Conservation (phyloP, 53 echinoderm and acorn worm genomes). For the Apostichopus leukothele region DNA sequence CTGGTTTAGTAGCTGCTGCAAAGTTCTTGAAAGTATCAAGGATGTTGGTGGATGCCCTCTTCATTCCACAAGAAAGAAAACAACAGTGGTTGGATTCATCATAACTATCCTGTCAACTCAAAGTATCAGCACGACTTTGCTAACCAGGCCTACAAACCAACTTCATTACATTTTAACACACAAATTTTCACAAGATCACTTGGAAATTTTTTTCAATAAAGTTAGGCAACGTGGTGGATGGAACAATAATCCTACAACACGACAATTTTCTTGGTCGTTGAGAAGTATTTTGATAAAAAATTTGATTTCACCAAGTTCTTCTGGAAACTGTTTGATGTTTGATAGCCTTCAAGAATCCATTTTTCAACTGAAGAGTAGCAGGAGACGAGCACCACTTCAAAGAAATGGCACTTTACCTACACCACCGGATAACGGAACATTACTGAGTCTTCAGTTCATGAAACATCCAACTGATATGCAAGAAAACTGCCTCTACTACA, state of each 20-base stretch:
- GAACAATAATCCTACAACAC: neutral
- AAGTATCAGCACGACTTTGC: too few relatives aligned
- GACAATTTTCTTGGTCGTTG: neutral
- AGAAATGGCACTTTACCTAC: neutral
- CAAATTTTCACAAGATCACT: neutral
- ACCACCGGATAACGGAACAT: neutral
- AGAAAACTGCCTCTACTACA: conserved; percentile 31
- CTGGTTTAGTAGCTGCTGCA: conserved; percentile 5
- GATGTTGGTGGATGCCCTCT: conserved; percentile 13
- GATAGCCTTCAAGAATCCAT: conserved; percentile 29
- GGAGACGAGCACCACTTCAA: too few relatives aligned
- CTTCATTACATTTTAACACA: too few relatives aligned
- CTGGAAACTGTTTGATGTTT: neutral
- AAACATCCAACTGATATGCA: conserved; percentile 19
- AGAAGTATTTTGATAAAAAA: neutral
- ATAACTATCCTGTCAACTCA: conserved; percentile 35
- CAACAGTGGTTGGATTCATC: conserved; percentile 24
- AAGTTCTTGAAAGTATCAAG: conserved; percentile 32
- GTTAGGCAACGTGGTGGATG: neutral
- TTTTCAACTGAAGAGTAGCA: too few relatives aligned
- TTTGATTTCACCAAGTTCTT: neutral
- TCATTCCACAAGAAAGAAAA: conserved; percentile 26
- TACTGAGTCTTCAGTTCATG: conserved; percentile 10
- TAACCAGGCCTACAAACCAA: too few relatives aligned
- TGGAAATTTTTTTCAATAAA: neutral